Percentiles rank a stretch among this genome's conserved stretches.
Evolutionary conservation across 2,113 vertebrate genomes (phyloP).

Genomic region (Phrynocephalus versicolor): DNA sequence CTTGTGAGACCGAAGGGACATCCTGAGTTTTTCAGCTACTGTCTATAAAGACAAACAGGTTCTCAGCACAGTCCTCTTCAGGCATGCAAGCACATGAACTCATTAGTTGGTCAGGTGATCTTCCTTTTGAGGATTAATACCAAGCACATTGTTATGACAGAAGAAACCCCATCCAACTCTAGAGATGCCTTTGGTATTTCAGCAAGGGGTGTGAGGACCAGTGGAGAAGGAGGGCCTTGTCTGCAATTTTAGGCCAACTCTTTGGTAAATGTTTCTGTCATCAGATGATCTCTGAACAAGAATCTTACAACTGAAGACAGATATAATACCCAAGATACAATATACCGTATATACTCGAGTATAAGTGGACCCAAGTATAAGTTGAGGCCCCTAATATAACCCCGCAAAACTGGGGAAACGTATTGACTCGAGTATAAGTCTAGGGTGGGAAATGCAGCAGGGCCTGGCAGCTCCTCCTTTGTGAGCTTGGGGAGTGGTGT

Average conservation of each 20-base stretch:
- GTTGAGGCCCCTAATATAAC: too few relatives aligned
- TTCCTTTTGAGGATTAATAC: neutral
- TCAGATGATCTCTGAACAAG: neutral
- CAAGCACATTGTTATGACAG: neutral
- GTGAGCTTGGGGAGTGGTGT: too few relatives aligned
- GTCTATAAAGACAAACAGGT: conserved; percentile 37
- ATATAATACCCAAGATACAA: too few relatives aligned
- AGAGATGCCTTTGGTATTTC: neutral
- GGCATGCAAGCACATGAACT: neutral
- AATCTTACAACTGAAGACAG: too few relatives aligned
- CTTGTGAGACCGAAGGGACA: conserved; percentile 17
- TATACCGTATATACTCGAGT: too few relatives aligned
- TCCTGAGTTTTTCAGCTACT: conserved; percentile 22
- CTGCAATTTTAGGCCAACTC: neutral
- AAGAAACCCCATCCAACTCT: neutral
- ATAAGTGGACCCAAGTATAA: too few relatives aligned
- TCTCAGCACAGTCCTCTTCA: neutral
- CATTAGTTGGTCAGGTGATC: fast-evolving
- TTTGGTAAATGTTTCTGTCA: neutral
- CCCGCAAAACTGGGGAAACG: too few relatives aligned
- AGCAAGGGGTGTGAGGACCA: neutral
- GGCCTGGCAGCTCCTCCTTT: too few relatives aligned
- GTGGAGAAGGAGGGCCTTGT: neutral
- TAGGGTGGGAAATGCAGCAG: too few relatives aligned
- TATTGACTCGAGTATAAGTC: too few relatives aligned